phyloP scores from a whole-genome alignment of 2,888 invertebrate species.

The Agriopis aurantiaria region DNA sequence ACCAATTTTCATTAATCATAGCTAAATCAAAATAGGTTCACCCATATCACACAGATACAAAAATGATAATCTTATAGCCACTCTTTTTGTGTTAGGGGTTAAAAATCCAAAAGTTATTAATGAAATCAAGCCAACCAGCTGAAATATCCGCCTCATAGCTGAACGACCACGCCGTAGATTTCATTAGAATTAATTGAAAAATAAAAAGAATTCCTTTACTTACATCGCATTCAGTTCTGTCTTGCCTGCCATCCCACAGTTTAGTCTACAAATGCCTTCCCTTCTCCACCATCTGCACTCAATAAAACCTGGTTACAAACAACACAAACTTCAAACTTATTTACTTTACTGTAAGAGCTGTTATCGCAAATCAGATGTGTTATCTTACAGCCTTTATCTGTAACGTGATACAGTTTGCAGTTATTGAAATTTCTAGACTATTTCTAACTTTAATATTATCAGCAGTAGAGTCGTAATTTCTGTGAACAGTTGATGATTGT shows the following conservation, averaged over 20 bases:
- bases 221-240: constrained; percentile 70
- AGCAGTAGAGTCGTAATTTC: constrained; percentile 45
- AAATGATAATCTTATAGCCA: too few species aligned
- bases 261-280: constrained; percentile 73
- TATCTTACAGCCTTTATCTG: constrained; percentile 56
- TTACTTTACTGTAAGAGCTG: constrained; percentile 39
- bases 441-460: constrained; percentile 46
- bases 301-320: constrained; percentile 34
- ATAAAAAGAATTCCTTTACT: constrained; percentile 76
- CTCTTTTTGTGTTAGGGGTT: constrained; percentile 5
- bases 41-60: too few species aligned
- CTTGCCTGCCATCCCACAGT: constrained; percentile 70
- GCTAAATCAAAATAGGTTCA: too few species aligned
- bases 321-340: constrained; percentile 44
- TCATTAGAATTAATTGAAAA: constrained; percentile 78
- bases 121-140: constrained; percentile 39
- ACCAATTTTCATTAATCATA: too few species aligned
- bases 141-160: constrained; percentile 50
- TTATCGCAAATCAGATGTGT: constrained; percentile 36
- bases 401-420: constrained; percentile 45
- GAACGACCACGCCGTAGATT: constrained; percentile 58
- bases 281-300: constrained; percentile 40
- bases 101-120: constrained; percentile 37
- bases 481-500: constrained; percentile 35
- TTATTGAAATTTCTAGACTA: constrained; percentile 37